Conservation (phyloP, 2,113 vertebrate genomes). For the Charina bottae region DNA sequence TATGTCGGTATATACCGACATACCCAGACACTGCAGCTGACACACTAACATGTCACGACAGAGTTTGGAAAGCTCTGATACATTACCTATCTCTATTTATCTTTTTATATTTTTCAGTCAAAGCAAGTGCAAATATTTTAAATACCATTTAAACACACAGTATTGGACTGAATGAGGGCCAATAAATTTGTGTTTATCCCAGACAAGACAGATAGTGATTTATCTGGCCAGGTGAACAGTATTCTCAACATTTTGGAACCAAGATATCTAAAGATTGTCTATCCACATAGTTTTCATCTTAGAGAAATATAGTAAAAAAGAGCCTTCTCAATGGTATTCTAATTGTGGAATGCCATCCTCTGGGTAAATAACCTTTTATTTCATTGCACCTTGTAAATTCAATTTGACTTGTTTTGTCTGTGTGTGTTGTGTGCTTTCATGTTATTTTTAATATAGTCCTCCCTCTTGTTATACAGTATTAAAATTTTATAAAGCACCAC, state of each 20-base stretch:
- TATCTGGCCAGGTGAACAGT: not conserved
- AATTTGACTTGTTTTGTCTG: not conserved
- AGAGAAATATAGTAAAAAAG: not conserved
- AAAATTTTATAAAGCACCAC: not conserved
- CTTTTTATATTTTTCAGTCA: too few species aligned
- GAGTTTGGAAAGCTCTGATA: too few species aligned
- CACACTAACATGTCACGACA: too few species aligned
- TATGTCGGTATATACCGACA: too few species aligned
- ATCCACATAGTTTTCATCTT: not conserved
- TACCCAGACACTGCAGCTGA: too few species aligned
- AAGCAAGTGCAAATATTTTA: too few species aligned
- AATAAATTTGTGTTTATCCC: not conserved
- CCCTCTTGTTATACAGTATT: not conserved
- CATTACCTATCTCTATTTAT: too few species aligned
- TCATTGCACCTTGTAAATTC: not conserved
- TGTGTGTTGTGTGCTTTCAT: not conserved
- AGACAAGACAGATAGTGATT: not conserved
- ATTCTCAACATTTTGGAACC: not conserved
- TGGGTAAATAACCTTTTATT: not conserved
- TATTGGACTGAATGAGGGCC: not conserved
- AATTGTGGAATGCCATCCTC: not conserved
- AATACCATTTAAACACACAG: too few species aligned
- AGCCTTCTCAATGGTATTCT: not conserved
- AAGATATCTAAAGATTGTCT: not conserved
- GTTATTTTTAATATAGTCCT: not conserved